Conservation (phyloP, 92 coral and sea anemone genomes). For the Virgularia gustaviana region DNA sequence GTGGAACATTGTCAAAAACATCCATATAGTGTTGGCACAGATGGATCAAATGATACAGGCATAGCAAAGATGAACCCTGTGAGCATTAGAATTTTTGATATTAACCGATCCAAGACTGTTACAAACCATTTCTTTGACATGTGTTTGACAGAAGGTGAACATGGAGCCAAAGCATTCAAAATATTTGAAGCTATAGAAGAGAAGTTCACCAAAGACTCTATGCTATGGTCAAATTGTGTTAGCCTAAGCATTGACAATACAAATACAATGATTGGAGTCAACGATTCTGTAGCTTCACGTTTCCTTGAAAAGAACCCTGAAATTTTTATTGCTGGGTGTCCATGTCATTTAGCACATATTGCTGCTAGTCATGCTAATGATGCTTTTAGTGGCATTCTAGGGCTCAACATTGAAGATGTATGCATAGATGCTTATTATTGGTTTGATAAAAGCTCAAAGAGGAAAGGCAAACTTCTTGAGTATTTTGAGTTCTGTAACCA, state of each 20-base stretch:
- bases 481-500: slow-evolving; percentile 47
- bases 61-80: slow-evolving; percentile 47
- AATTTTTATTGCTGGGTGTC: slow-evolving; percentile 25
- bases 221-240: slow-evolving; percentile 37
- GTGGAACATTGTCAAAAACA: slow-evolving; percentile 29
- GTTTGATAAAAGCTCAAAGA: slow-evolving; percentile 37
- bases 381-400: slow-evolving; percentile 22
- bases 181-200: slow-evolving; percentile 39
- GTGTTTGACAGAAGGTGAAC: slow-evolving; percentile 52
- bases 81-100: slow-evolving; percentile 41
- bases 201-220: slow-evolving; percentile 27
- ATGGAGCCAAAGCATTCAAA: slow-evolving; percentile 41
- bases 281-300: slow-evolving; percentile 37
- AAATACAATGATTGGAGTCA: slow-evolving; percentile 42
- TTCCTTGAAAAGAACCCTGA: slow-evolving; percentile 29
- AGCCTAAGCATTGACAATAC: slow-evolving; percentile 43
- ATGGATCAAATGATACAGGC: slow-evolving; percentile 52
- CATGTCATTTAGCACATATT: slow-evolving; percentile 36
- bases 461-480: slow-evolving; percentile 35
- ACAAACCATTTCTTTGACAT: slow-evolving; percentile 47
- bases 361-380: slow-evolving; percentile 46
- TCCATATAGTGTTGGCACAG: slow-evolving; percentile 43
- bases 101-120: slow-evolving; percentile 40
- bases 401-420: slow-evolving; percentile 34
- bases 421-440: slow-evolving; percentile 40